Evolutionary conservation across 2,888 invertebrate genomes (phyloP).

Genomic region (Ctenicera cuprea): DNA sequence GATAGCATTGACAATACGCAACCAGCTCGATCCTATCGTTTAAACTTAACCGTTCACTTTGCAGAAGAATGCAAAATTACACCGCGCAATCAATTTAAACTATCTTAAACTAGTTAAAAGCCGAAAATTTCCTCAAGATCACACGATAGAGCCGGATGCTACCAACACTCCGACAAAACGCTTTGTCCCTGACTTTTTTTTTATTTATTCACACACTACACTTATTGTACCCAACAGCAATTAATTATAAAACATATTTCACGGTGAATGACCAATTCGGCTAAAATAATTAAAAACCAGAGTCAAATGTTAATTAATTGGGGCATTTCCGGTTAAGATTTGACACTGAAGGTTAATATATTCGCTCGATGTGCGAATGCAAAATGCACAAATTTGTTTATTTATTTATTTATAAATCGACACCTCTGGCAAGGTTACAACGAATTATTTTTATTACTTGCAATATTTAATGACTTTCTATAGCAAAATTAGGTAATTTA

Average conservation of each 20-base stretch:
- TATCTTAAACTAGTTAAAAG: slow-evolving; percentile 1
- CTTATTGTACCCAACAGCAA: neutral
- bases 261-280: slow-evolving; percentile 9
- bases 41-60: neutral
- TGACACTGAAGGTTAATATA: slow-evolving; percentile 4
- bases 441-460: neutral
- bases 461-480: slow-evolving; percentile 1
- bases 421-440: slow-evolving; percentile 7
- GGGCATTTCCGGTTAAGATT: slow-evolving; percentile 4
- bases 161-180: neutral
- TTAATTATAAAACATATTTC: slow-evolving; percentile 7
- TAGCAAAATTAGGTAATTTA: neutral
- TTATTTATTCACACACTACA: neutral
- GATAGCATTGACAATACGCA: slow-evolving; percentile 1
- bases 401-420: slow-evolving; percentile 5
- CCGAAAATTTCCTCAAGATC: slow-evolving; percentile 6
- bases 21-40: slow-evolving; percentile 1
- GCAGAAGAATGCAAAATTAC: slow-evolving; percentile 4
- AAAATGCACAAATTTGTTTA: slow-evolving; percentile 9
- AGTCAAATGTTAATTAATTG: slow-evolving; percentile 16
- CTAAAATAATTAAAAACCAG: slow-evolving; percentile 1
- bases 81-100: slow-evolving; percentile 6
- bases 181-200: slow-evolving; percentile 22
- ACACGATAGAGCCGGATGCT: slow-evolving; percentile 20
- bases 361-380: neutral